Percentiles rank a stretch among this genome's conserved stretches.
phyloP scores from a whole-genome alignment of 2,113 vertebrate genomes.

The Ardeotis arabs region DNA sequence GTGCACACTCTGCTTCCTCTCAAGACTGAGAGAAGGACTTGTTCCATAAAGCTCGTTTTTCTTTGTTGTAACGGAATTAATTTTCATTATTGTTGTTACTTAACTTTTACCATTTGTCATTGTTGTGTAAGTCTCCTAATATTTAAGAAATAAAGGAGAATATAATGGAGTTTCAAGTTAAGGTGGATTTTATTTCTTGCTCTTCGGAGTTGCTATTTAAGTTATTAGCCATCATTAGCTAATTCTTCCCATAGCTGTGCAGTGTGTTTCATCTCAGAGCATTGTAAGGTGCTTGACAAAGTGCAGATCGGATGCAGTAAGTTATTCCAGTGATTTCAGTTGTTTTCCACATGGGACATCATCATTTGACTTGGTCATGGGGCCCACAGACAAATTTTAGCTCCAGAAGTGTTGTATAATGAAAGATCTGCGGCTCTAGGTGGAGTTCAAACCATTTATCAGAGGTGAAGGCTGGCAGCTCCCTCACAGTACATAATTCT shows the following conservation, averaged over 20 bases:
- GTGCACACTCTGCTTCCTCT: not conserved
- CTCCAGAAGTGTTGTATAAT: not conserved
- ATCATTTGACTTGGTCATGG: not conserved
- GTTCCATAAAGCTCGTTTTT: not conserved
- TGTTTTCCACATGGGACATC: not conserved
- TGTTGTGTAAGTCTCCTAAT: slow-evolving; percentile 6
- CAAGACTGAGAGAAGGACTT: not conserved
- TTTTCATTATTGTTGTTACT: not conserved
- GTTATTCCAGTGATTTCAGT: not conserved
- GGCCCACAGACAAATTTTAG: not conserved
- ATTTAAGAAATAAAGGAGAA: slow-evolving; percentile 48
- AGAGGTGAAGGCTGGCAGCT: not conserved
- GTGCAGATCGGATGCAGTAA: not conserved
- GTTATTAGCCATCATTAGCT: slow-evolving; percentile 14
- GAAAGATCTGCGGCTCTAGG: not conserved
- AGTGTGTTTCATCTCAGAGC: not conserved
- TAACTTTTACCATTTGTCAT: not conserved
- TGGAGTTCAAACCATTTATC: not conserved
- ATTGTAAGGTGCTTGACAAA: not conserved
- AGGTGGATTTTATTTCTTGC: slow-evolving; percentile 12
- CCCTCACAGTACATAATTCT: not conserved
- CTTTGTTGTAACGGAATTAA: not conserved
- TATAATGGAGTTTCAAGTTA: slow-evolving; percentile 6
- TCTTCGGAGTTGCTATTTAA: not conserved
- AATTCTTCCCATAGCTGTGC: not conserved